phyloP scores from a whole-genome alignment of 2,888 invertebrate species.

The Empis livida region DNA sequence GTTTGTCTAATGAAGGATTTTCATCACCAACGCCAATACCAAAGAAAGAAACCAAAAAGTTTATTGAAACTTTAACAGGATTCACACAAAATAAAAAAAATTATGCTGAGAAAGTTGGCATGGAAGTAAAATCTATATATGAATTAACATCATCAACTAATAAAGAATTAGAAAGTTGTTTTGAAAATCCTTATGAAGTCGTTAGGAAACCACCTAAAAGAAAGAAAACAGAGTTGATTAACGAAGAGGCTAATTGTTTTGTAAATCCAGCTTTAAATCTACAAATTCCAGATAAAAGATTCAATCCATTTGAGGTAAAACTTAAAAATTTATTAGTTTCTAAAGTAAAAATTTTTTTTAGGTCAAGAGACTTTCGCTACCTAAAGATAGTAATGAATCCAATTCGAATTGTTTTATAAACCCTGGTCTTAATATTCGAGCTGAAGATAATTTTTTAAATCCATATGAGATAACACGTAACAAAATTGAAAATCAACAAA shows the following conservation, averaged over 20 bases:
- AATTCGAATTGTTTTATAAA: conserved; percentile 27
- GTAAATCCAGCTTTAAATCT: conserved; percentile 33
- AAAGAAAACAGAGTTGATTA: conserved; percentile 24
- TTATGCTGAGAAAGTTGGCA: neutral
- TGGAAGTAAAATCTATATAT: neutral
- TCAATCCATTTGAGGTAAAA: conserved; percentile 35
- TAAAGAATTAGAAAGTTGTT: neutral
- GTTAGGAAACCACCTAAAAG: conserved; percentile 32
- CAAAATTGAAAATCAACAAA: conserved; percentile 8
- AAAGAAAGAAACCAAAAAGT: too few species aligned
- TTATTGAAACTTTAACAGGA: too few species aligned
- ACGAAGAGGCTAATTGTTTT: conserved; percentile 25
- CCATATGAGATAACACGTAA: conserved; percentile 31
- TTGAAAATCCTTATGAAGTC: conserved; percentile 31
- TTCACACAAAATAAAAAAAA: too few species aligned
- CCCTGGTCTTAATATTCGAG: conserved; percentile 28
- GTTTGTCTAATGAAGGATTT: too few species aligned
- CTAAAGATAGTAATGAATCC: conserved; percentile 2
- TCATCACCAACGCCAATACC: too few species aligned
- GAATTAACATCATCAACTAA: neutral
- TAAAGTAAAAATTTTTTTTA: neutral
- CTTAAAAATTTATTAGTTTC: neutral
- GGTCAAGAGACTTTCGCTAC: neutral
- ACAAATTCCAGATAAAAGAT: conserved; percentile 29
- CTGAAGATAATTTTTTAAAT: conserved; percentile 26